These are phyloP conservation scores for Ascaphus truei DNA, from an alignment of 2,113 vertebrate species.

Conservation along the genomic window DNA sequence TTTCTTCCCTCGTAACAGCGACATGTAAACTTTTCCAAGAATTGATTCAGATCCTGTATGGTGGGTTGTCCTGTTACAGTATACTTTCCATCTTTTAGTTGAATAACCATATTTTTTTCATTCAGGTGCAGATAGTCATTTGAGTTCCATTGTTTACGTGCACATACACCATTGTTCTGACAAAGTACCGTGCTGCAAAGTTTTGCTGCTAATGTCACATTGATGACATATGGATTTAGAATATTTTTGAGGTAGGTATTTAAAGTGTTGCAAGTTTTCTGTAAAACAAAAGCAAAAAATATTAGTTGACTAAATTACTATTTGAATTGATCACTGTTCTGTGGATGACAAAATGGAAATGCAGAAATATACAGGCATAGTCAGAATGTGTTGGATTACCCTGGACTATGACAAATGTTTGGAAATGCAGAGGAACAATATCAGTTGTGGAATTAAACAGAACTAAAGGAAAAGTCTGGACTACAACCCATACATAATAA, in stretches of 20 bases:
- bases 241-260: conserved; percentile 57
- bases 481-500: too few species aligned
- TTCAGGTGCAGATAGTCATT: conserved; percentile 78
- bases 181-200: conserved; percentile 79
- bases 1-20: conserved; percentile 62
- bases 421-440: too few species aligned
- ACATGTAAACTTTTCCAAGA: conserved; percentile 64
- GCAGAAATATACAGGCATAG: too few species aligned
- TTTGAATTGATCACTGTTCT: too few species aligned
- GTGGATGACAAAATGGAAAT: too few species aligned
- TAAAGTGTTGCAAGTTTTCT: conserved; percentile 64
- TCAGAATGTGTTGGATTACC: too few species aligned
- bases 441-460: too few species aligned
- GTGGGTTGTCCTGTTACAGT: conserved; percentile 56
- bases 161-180: conserved; percentile 67
- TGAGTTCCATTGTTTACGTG: conserved; percentile 66
- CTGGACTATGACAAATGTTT: too few species aligned
- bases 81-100: conserved; percentile 49
- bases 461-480: too few species aligned
- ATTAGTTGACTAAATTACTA: too few species aligned
- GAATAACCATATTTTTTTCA: conserved; percentile 57
- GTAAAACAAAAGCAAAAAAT: conserved; percentile 35
- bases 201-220: conserved; percentile 78
- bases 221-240: conserved; percentile 80
- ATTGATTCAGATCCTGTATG: conserved; percentile 54